These are phyloP conservation scores for Tethya wilhelma DNA, from an alignment of 37 sponge, comb jelly and placozoan species.

Conservation along the genomic window DNA sequence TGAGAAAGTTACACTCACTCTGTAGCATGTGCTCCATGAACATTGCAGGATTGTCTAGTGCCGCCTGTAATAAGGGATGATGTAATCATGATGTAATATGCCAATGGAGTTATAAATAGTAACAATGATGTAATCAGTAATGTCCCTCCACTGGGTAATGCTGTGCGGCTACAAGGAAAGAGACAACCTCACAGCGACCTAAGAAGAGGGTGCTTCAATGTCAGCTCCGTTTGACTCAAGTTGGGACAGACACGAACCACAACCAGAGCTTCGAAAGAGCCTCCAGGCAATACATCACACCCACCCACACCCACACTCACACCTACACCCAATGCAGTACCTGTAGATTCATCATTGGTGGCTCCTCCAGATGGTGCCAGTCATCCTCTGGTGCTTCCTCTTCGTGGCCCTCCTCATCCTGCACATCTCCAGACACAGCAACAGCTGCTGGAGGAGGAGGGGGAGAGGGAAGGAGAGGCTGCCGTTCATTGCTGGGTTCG, in stretches of 20 bases:
- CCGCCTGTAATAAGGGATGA: not conserved
- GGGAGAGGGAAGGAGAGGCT: no score
- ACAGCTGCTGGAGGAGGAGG: not conserved
- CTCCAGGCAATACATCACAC: no score
- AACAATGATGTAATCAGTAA: not conserved
- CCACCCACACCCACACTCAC: not conserved
- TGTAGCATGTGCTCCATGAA: slow-evolving; percentile 47
- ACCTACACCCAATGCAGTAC: not conserved
- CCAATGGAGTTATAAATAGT: not conserved
- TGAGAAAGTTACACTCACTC: slow-evolving; percentile 35
- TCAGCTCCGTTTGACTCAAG: slow-evolving; percentile 59
- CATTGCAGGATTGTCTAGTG: slow-evolving; percentile 37
- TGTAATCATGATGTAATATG: not conserved
- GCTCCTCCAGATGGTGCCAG: not conserved
- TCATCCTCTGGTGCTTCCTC: slow-evolving; percentile 31
- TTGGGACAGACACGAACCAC: slow-evolving; percentile 16
- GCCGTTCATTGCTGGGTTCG: no score
- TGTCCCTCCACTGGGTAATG: slow-evolving; percentile 75
- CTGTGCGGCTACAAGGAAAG: slow-evolving; percentile 21
- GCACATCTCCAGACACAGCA: not conserved
- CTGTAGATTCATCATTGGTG: not conserved
- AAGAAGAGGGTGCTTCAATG: not conserved
- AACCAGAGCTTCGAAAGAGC: slow-evolving; percentile 68
- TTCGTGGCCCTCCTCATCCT: slow-evolving; percentile 14
- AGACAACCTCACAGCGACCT: slow-evolving; percentile 66